These are phyloP conservation scores for Acipenser ruthenus DNA, from an alignment of 2,797 vertebrate species.

Conservation along the genomic window DNA sequence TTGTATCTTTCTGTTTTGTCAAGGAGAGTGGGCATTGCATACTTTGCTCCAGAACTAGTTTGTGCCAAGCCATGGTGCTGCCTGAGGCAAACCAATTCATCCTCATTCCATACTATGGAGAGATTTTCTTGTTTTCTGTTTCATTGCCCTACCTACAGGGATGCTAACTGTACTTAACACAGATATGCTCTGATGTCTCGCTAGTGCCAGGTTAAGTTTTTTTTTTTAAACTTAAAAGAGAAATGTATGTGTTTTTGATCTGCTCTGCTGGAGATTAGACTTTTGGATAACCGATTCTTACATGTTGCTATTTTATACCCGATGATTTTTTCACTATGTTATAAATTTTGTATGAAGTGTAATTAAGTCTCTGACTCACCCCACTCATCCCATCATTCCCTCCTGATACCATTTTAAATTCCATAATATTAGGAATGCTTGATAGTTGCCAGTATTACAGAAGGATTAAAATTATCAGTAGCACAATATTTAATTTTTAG, in stretches of 20 bases:
- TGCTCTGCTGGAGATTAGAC: background rate
- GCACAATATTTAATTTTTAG: too few relatives aligned
- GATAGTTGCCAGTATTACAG: too few relatives aligned
- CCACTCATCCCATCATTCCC: background rate
- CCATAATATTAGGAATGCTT: background rate
- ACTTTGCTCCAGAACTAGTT: slow-evolving; percentile 14
- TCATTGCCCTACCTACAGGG: slow-evolving; percentile 44
- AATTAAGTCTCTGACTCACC: background rate
- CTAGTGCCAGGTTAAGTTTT: background rate
- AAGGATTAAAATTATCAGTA: too few relatives aligned
- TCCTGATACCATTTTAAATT: background rate
- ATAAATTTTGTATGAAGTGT: slow-evolving; percentile 1
- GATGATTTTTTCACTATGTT: background rate
- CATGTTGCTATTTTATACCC: background rate
- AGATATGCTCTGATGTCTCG: too few relatives aligned
- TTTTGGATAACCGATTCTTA: background rate
- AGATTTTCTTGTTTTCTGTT: slow-evolving; percentile 37
- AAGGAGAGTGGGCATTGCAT: slow-evolving; percentile 26
- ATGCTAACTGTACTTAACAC: slow-evolving; percentile 18
- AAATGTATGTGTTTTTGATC: slow-evolving; percentile 10
- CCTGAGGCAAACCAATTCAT: slow-evolving; percentile 29
- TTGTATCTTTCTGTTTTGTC: slow-evolving; percentile 25
- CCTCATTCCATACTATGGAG: slow-evolving; percentile 34
- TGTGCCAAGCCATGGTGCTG: slow-evolving; percentile 54
- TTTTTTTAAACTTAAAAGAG: slow-evolving; percentile 7